Evolutionary conservation across 2,888 invertebrate genomes (phyloP).

Genomic region (Xanthia togata): DNA sequence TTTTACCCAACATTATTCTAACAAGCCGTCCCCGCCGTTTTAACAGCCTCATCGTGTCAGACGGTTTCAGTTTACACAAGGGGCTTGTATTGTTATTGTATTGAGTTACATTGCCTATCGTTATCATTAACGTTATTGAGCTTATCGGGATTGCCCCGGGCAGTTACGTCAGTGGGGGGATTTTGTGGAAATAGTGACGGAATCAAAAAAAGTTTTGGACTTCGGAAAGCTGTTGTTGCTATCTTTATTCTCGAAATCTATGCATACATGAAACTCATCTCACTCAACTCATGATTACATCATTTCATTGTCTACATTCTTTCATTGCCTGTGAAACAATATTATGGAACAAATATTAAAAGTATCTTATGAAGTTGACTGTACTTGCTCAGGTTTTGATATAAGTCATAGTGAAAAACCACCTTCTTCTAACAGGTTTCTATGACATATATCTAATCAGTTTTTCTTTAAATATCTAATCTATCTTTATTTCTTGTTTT

Average conservation of each 20-base stretch:
- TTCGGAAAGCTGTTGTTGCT: not conserved
- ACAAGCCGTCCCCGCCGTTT: constrained; percentile 30
- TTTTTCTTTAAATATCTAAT: too few species aligned
- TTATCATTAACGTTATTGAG: constrained; percentile 65
- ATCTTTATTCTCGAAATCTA: not conserved
- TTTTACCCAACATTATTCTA: not conserved
- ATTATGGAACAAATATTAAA: too few species aligned
- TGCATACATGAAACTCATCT: too few species aligned
- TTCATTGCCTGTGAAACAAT: too few species aligned
- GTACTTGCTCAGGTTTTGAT: not conserved
- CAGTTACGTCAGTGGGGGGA: not conserved
- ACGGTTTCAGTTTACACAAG: constrained; percentile 66
- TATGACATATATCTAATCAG: too few species aligned
- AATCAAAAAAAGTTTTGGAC: not conserved
- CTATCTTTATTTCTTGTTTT: too few species aligned
- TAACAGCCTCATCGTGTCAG: constrained; percentile 44
- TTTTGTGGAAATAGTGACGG: constrained; percentile 11
- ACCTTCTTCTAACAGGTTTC: not conserved
- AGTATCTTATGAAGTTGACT: too few species aligned
- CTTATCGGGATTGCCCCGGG: constrained; percentile 49
- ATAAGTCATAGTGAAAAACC: not conserved
- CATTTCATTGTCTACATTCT: too few species aligned
- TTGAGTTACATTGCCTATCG: constrained; percentile 63
- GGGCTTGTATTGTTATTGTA: constrained; percentile 65
- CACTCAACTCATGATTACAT: too few species aligned